phyloP scores from a whole-genome alignment of 2,888 invertebrate species.

The Phyllotreta cruciferae region DNA sequence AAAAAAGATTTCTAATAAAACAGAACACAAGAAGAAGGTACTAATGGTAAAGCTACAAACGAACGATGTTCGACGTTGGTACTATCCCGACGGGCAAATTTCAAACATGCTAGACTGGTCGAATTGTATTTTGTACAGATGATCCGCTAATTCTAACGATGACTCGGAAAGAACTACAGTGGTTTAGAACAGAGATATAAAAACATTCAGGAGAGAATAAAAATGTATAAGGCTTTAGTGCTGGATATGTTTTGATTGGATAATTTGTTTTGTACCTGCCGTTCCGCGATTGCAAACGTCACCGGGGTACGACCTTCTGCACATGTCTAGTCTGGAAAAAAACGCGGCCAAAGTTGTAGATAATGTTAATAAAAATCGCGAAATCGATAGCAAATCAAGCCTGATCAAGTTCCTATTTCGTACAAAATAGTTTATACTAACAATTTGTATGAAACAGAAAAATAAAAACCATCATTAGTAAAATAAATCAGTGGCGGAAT shows the following conservation, averaged over 20 bases:
- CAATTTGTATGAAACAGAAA: too few relatives aligned
- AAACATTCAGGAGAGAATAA: slow-evolving; percentile 28
- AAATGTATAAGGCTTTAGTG: slow-evolving; percentile 20
- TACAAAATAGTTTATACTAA: neutral
- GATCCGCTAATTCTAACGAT: slow-evolving; percentile 19
- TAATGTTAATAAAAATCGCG: slow-evolving; percentile 1
- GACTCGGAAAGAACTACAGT: slow-evolving; percentile 32
- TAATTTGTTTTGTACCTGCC: slow-evolving; percentile 76
- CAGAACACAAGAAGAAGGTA: too few relatives aligned
- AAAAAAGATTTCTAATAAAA: neutral
- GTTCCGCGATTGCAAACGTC: slow-evolving; percentile 98
- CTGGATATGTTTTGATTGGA: slow-evolving; percentile 21
- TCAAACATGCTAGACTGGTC: slow-evolving; percentile 20
- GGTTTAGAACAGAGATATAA: slow-evolving; percentile 17
- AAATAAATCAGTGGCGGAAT: too few relatives aligned
- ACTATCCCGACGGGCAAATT: neutral
- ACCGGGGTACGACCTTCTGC: slow-evolving; percentile 93
- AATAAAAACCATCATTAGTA: too few relatives aligned
- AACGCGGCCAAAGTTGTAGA: slow-evolving; percentile 48
- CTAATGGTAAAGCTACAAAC: neutral
- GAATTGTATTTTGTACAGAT: slow-evolving; percentile 13
- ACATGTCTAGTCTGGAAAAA: slow-evolving; percentile 96
- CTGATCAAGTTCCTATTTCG: neutral
- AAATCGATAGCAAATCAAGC: neutral
- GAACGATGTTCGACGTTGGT: neutral